Percentiles rank a stretch among this genome's conserved stretches.
Conservation (phyloP, 1,140 invertebrate species). For the Drosophila takahashii region DNA sequence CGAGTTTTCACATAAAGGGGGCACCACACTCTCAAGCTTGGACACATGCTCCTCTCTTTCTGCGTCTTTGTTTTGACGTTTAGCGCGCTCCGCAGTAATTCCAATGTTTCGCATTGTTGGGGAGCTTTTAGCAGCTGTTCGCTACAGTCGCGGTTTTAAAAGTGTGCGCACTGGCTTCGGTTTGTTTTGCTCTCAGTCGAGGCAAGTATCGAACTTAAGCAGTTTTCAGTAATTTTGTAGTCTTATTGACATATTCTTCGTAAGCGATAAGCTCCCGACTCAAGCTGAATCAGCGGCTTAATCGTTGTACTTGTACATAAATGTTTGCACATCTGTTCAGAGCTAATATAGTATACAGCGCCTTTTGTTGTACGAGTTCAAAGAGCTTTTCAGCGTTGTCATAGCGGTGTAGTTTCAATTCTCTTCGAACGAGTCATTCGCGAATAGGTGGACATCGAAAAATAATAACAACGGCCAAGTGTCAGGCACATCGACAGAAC, state of each 20-base stretch:
- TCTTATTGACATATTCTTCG: not conserved
- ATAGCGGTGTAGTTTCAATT: conserved; percentile 30
- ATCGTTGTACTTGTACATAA: not conserved
- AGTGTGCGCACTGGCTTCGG: not conserved
- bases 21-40: conserved; percentile 2
- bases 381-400: conserved; percentile 50
- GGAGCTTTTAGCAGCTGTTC: conserved; percentile 65
- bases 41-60: not conserved
- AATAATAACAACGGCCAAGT: conserved; percentile 38
- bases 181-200: conserved; percentile 1
- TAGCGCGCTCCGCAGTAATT: conserved; percentile 29
- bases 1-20: conserved; percentile 5
- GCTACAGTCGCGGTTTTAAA: conserved; percentile 42
- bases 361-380: not conserved
- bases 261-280: not conserved
- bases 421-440: conserved; percentile 39
- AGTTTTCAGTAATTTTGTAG: not conserved
- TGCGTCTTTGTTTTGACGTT: conserved; percentile 51
- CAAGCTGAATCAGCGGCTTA: conserved; percentile 20
- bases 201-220: not conserved
- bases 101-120: conserved; percentile 25
- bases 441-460: conserved; percentile 37
- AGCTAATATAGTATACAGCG: not conserved
- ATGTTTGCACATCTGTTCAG: not conserved
- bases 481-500: not conserved